Evolutionary conservation across 2,113 vertebrate species (phyloP), one percentile per base, ranked within the genome.

Genomic region (Pelusios castaneus): DNA sequence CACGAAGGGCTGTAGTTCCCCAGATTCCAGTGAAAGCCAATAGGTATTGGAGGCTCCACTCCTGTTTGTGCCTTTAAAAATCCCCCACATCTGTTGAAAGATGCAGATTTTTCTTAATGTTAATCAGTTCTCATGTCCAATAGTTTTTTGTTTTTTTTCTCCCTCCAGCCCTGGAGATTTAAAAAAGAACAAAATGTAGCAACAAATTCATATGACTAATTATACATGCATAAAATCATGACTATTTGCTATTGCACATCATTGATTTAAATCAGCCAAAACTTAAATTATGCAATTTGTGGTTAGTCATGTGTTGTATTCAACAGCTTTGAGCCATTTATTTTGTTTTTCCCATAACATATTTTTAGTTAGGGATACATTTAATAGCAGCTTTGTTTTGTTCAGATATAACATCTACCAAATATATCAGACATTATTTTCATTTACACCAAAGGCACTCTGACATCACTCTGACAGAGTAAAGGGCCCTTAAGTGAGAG

Each of bases 261-360:
- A 90, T 11, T 27, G 73, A 24, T 45, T 45, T 2, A 87, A 73
- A 25, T 41, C 60, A 47, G 0, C 85, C 67, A 0, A 29, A 43
- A 60, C 54, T 45, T 78, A 0, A 5, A 2, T 6, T 55, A 1
- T 88, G 55, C 25, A 3, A 6, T 73, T n/a, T 1, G 51, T 8
- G 0, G 43, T 83, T 55, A 17, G 2, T 80, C 9, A 1, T 54
- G 41, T 0, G 1, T 29, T 76, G 43, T 75, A 43, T 75, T 63
- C 70, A 52, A 84, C 55, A 49, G 56, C 31, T 70, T 6, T 0
- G 31, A 70, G 73, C 54, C 6, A 55, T 22, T 76, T 52, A 75
- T 27, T 51, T 45, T 24, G 0, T 24, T 91, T 75, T 25, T 47
- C 85, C 27, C 38, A 9, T 34, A 10, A 80, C 80, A 9, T 56